A percentile compares a stretch with the other conserved stretches of the same genome.
Conservation (phyloP, 2,113 vertebrate species). For the Poeciliopsis prolifica region DNA sequence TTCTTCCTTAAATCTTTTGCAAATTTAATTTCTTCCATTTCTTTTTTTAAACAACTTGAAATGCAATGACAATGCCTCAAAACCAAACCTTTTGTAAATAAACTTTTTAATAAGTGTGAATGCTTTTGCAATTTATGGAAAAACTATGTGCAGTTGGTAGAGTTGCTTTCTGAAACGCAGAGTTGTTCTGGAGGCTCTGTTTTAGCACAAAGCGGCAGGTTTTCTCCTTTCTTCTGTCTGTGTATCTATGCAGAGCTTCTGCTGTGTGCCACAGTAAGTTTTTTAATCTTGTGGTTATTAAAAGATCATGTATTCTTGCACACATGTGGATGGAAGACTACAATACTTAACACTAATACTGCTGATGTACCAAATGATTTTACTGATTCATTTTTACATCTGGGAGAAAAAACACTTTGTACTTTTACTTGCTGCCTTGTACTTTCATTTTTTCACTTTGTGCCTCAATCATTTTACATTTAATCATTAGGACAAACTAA, state of each 20-base stretch:
- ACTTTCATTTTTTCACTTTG: constrained; percentile 2
- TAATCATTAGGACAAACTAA: constrained; percentile 37
- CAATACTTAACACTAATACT: background rate
- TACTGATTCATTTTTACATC: background rate
- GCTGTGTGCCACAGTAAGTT: constrained; percentile 8
- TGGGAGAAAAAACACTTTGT: constrained; percentile 27
- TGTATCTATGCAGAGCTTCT: background rate
- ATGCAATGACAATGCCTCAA: background rate
- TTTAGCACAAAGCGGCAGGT: constrained; percentile 45
- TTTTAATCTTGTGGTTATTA: background rate
- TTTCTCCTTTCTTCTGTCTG: constrained; percentile 20
- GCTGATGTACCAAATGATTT: background rate
- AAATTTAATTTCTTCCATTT: constrained; percentile 19
- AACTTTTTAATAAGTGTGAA: constrained; percentile 41
- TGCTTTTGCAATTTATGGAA: constrained; percentile 34
- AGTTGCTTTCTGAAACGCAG: constrained; percentile 23
- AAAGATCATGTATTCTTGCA: background rate
- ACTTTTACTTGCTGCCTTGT: constrained; percentile 45
- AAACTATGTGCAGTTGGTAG: background rate
- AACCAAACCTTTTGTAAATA: constrained; percentile 33
- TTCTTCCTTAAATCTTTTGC: constrained; percentile 10
- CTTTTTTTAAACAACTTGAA: constrained; percentile 34
- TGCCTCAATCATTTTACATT: constrained; percentile 40
- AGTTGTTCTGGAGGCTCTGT: constrained; percentile 26
- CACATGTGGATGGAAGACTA: constrained; percentile 11